Conservation (phyloP, 2,113 vertebrate genomes). For the Oncorhynchus kisutch region DNA sequence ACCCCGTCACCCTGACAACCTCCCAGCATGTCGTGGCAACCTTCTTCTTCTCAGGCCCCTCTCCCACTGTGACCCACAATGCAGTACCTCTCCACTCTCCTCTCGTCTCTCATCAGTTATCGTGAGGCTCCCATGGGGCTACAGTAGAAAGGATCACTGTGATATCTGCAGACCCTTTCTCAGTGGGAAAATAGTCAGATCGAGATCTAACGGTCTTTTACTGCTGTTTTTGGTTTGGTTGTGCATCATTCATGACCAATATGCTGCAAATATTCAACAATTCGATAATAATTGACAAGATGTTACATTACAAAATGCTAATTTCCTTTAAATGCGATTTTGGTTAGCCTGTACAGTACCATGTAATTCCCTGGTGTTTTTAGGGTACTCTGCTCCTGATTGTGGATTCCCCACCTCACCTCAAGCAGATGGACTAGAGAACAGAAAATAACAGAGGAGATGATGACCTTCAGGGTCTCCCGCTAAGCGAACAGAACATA, state of each 20-base stretch:
- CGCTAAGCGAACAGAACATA: background rate
- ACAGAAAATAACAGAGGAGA: background rate
- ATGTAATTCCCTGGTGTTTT: too few species aligned
- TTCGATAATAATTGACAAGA: too few species aligned
- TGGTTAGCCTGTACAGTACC: too few species aligned
- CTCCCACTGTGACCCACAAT: slow-evolving; percentile 30
- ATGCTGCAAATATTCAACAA: background rate
- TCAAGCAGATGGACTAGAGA: background rate
- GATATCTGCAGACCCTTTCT: slow-evolving; percentile 4
- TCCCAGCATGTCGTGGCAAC: slow-evolving; percentile 19
- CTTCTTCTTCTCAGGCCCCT: slow-evolving; percentile 24
- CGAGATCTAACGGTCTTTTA: background rate
- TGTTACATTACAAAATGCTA: too few species aligned
- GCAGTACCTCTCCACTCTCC: slow-evolving; percentile 30
- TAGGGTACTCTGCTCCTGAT: too few species aligned
- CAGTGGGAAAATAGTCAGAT: background rate
- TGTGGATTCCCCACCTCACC: background rate
- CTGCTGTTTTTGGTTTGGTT: background rate
- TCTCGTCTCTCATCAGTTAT: slow-evolving; percentile 22
- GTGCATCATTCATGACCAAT: background rate
- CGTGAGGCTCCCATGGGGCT: slow-evolving; percentile 8
- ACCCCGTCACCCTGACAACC: slow-evolving; percentile 25
- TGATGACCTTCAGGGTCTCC: background rate
- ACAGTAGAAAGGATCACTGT: background rate
- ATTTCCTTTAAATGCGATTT: too few species aligned